Base-by-base conservation (phyloP, 2,888 invertebrate genomes). In the Clunio marinus region DNA sequence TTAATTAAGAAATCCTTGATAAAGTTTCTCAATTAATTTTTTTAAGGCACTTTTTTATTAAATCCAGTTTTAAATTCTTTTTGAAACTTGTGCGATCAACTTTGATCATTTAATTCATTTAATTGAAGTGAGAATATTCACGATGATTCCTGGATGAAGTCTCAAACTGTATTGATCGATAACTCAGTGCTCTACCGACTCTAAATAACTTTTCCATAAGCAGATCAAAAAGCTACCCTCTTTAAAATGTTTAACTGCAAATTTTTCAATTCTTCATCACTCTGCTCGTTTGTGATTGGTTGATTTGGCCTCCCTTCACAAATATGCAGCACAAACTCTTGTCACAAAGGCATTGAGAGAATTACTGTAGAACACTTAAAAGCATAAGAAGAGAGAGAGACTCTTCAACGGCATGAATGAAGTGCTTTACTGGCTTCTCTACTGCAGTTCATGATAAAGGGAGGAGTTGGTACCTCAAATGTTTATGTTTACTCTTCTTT, bases 101-200 rank as follows among this genome's bases (percentile, higher is more conserved):
- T 45, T 28, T n/a, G 13, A 51, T 13, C 46, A n/a, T 65, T 45
- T n/a, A 63, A 25, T 28, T 65, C n/a, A n/a, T n/a, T 65, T n/a
- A 25, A 7, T 41, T 37, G 3, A n/a, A 15, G 15, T 32, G 32
- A 32, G 10, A 32, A 5, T 41, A n/a, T n/a, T 13, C 41, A 25
- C 37, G 66, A 55, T 66, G 66, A 35, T 66, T n/a, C 8, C 66
- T 55, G n/a, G 20, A 22, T 55, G 66, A 66, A 46, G 35, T 66
- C 45, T 41, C 32, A 35, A 66, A 55, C 35, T 55, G 25, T 57
- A 46, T 24, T 66, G 66, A 66, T 55, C 35, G 55, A 55, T 55
- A n/a, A 32, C 32, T 37, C 22, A 20, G 45, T 63, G 46, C 25
- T 45, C 41, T 63, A 63, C 37, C 63, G 63, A 27, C 63, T 63